Conservation (phyloP, 2,888 invertebrate species). For the Dexiosoma caninum region DNA sequence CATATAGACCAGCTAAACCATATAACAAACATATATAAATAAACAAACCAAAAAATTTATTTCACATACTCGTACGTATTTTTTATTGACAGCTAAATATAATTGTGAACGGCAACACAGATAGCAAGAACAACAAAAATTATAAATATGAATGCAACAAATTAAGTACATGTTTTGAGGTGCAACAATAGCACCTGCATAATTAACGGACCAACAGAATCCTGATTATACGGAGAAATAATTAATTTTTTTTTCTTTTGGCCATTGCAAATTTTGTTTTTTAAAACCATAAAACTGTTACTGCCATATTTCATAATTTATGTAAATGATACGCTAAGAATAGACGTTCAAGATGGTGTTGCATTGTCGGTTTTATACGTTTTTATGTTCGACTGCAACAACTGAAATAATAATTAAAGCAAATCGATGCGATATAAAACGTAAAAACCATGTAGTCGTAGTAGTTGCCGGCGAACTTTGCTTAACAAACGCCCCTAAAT, state of each 20-base stretch:
- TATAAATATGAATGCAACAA: not conserved
- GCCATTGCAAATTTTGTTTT: not conserved
- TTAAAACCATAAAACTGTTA: not conserved
- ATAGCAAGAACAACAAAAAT: not conserved
- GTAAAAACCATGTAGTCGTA: too few species aligned
- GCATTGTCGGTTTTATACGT: too few species aligned
- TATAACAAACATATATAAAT: too few species aligned
- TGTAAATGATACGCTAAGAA: constrained; percentile 4
- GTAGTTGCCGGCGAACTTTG: not conserved
- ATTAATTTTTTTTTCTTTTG: not conserved
- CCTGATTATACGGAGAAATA: not conserved
- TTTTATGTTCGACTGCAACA: not conserved
- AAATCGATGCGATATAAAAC: too few species aligned
- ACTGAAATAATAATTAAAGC: not conserved
- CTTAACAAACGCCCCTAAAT: not conserved
- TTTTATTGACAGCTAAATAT: too few species aligned
- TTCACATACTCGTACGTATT: not conserved
- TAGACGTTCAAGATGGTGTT: not conserved
- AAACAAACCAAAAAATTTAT: not conserved
- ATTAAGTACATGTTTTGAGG: not conserved
- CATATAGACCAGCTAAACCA: too few species aligned
- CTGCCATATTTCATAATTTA: not conserved
- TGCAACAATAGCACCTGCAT: not conserved
- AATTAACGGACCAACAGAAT: not conserved
- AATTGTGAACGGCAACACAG: not conserved